Evolutionary conservation across 2,113 vertebrate species (phyloP), one percentile per base, ranked within the genome.

Genomic region (Xiphias gladius): DNA sequence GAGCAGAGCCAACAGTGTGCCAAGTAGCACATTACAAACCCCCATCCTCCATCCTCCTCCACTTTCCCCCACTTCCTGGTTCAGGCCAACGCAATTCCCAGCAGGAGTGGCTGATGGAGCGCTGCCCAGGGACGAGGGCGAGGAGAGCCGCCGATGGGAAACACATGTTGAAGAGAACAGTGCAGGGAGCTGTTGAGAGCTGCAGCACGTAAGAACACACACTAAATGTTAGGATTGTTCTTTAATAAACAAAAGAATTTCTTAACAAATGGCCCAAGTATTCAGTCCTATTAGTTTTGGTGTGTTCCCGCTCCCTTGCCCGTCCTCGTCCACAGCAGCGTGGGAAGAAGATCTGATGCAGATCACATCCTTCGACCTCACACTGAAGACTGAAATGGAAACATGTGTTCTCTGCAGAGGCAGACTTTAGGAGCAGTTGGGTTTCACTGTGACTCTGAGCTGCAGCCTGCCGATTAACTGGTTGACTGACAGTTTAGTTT

Each of bases 71-170:
- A 82, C 82, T 90, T 93, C 86, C 89, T 88, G 80, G 88, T 91
- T 77, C 7, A 52, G 79, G 85, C 82, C 86, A 86, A 83, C 79
- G 73, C 74, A 80, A 88, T 90, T 92, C 92, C 91, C 90, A 92
- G 78, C 89, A 90, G 93, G 71, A 85, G 70, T 30, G 17, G 28
- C 63, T 90, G 89, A 83, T 86, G 90, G 90, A 87, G 84, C 70
- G 48, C 80, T 88, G 90, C 86, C 90, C 88, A 76, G 85, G 80
- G 83, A 85, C 43, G 67, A 81, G 64, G 73, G 55, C 62, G 84
- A 83, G 86, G 67, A 77, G 72, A 24, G 73, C n/a, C 69, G 69
- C 69, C 74, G 85, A 94, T 92, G 89, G 88, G 89, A 94, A 94
- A 92, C 93, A 94, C 88, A 91, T 94, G 93, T 91, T 39, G 8